These are phyloP conservation scores for Meghimatium bilineatum DNA, from an alignment of 2,888 invertebrate species.

Conservation along the genomic window DNA sequence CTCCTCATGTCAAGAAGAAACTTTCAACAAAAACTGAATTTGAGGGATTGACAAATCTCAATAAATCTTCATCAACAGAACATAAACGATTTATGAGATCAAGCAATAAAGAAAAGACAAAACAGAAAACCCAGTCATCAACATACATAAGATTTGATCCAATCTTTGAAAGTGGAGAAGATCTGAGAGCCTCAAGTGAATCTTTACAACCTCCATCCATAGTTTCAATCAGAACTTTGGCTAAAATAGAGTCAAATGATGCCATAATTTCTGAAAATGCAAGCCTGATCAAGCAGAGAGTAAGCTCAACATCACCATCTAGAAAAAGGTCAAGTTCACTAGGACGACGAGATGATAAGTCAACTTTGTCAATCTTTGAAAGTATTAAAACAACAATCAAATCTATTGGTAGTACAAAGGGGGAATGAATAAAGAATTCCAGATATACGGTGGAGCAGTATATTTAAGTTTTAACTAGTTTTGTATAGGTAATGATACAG, in stretches of 20 bases:
- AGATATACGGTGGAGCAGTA: too few relatives aligned
- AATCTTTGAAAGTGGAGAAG: slow-evolving; percentile 70
- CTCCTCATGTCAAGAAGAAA: slow-evolving; percentile 51
- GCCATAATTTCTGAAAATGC: slow-evolving; percentile 49
- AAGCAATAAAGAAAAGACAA: slow-evolving; percentile 54
- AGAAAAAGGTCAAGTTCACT: slow-evolving; percentile 43
- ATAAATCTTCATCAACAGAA: slow-evolving; percentile 7
- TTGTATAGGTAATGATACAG: not conserved
- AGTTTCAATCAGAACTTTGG: slow-evolving; percentile 50
- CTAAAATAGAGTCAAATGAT: slow-evolving; percentile 49
- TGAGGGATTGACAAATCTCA: slow-evolving; percentile 33
- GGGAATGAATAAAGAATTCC: slow-evolving; percentile 1
- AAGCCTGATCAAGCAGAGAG: slow-evolving; percentile 45
- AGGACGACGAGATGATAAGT: slow-evolving; percentile 54
- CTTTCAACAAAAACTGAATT: slow-evolving; percentile 41
- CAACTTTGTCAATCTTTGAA: slow-evolving; percentile 55
- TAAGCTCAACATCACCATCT: slow-evolving; percentile 44
- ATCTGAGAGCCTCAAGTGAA: slow-evolving; percentile 61
- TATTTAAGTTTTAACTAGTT: too few relatives aligned
- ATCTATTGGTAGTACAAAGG: slow-evolving; percentile 54
- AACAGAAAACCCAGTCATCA: slow-evolving; percentile 60
- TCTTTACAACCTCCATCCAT: slow-evolving; percentile 58
- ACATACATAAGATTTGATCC: slow-evolving; percentile 69
- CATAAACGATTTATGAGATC: slow-evolving; percentile 8
- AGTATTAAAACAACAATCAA: slow-evolving; percentile 60